Base-by-base conservation (phyloP, 2,113 vertebrate genomes). In the Theropithecus gelada region DNA sequence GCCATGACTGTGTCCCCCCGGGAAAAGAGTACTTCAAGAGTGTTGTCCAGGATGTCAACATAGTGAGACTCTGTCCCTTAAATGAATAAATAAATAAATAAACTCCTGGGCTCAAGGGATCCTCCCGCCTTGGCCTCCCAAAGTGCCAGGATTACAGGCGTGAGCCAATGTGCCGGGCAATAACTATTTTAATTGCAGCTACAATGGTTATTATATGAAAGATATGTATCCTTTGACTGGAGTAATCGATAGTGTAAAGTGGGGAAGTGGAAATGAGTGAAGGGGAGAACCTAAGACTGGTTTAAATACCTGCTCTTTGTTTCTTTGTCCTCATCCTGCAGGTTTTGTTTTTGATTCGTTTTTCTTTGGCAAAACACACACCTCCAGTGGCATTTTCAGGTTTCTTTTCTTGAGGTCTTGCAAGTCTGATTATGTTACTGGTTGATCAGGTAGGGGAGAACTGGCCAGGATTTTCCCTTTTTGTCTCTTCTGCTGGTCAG, bases 11-110 rank as follows among this genome's bases (percentile, higher is more conserved):
- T 27, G 48, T 90, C 61, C 13, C 72, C 38, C 30, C 17, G 80
- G 93, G 86, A 22, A 85, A 66, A 80, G 43, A 96, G 38, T 0
- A 5, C 59, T 88, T 88, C 88, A 81, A 85, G 25, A 64, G 61
- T 64, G 61, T 64, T 64, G 61, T 64, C 27, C 61, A 64, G 61
- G 61, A 30, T 32, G 61, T 64, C 27, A 64, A 32, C 61, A 64
- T 64, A 64, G 61, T 64, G 12, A 64, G 61, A 64, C 61, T 64
- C 3, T 64, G 61, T 64, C 61, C 27, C 27, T 64, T 64, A 64
- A 61, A 61, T 61, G 27, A 61, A 61, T 30, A 13, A 64, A 64
- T 30, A 30, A 64, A 64, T 30, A 64, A 32, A 64, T 30, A 64
- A 32, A 64, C 12, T 64, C 12, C 61, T 64, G 61, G 27, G 27